Conservation (phyloP, 2,888 invertebrate species). For the Torymus texanus region DNA sequence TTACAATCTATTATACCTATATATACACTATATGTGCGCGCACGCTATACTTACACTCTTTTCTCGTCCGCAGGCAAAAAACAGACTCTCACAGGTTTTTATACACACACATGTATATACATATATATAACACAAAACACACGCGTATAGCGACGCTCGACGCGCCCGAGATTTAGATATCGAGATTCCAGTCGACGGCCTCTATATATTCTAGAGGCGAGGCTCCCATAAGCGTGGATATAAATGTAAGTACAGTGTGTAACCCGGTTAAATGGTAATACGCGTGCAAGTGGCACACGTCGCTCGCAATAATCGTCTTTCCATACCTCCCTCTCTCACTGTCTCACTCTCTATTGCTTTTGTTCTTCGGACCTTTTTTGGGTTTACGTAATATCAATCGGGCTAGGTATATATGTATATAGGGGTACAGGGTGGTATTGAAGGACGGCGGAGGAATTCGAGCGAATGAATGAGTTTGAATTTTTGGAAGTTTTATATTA, state of each 20-base stretch:
- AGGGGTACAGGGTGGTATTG: background rate
- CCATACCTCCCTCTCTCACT: conserved; percentile 7
- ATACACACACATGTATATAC: too few relatives aligned
- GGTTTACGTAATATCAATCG: conserved; percentile 31
- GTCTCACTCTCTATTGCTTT: background rate
- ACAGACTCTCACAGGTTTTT: too few relatives aligned
- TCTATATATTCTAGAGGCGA: too few relatives aligned
- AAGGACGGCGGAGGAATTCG: too few relatives aligned
- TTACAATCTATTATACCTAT: too few relatives aligned
- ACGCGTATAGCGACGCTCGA: too few relatives aligned
- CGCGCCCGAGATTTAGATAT: background rate
- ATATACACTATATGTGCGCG: too few relatives aligned
- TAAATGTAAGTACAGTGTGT: conserved; percentile 37
- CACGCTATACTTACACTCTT: too few relatives aligned
- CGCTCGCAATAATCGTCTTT: conserved; percentile 43
- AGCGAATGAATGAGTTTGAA: too few relatives aligned
- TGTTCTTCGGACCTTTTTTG: conserved; percentile 14
- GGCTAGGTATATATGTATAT: background rate
- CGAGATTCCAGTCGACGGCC: background rate
- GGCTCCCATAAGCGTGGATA: background rate
- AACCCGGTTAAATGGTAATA: conserved; percentile 66
- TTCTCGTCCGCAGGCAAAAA: too few relatives aligned
- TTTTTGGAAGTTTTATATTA: too few relatives aligned
- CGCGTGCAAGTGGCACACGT: conserved; percentile 56
- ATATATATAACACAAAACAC: too few relatives aligned